These are phyloP conservation scores for Papilio xuthus DNA, from an alignment of 1,140 invertebrate species.

Conservation along the genomic window DNA sequence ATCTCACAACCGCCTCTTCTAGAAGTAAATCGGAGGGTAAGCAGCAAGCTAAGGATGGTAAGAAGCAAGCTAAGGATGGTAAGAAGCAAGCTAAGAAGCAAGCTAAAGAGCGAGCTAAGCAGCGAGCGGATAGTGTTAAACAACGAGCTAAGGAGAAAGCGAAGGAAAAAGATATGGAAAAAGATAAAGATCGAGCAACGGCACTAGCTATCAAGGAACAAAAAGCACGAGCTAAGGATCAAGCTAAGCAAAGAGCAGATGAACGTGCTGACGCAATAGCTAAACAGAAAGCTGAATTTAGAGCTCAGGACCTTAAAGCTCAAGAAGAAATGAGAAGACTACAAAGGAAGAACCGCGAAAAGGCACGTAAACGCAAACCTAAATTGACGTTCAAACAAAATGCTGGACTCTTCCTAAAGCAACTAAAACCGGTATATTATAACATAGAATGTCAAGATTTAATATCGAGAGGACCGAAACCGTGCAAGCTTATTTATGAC, in stretches of 20 bases:
- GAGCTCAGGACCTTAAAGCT: neutral
- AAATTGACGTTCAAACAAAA: conserved; percentile 3
- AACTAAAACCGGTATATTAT: neutral
- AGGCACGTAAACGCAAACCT: conserved; percentile 5
- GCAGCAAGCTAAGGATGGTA: too few species aligned
- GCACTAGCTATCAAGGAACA: neutral
- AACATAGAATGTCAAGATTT: neutral
- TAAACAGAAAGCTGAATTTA: conserved; percentile 1
- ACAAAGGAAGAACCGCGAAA: conserved; percentile 13
- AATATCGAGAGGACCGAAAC: conserved; percentile 18
- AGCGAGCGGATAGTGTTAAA: neutral
- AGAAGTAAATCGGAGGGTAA: neutral
- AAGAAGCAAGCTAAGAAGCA: neutral
- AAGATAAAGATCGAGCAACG: neutral
- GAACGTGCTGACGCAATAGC: conserved; percentile 2
- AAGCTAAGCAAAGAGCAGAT: neutral
- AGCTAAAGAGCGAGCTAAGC: neutral
- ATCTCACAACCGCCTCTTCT: neutral
- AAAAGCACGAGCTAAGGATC: neutral
- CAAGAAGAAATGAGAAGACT: neutral
- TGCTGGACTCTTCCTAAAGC: neutral
- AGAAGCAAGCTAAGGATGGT: neutral
- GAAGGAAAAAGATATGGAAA: neutral
- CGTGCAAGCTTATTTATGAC: conserved; percentile 37
- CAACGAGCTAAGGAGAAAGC: conserved; percentile 1